Conservation (phyloP, 1,140 invertebrate genomes). For the Platyura marginata region DNA sequence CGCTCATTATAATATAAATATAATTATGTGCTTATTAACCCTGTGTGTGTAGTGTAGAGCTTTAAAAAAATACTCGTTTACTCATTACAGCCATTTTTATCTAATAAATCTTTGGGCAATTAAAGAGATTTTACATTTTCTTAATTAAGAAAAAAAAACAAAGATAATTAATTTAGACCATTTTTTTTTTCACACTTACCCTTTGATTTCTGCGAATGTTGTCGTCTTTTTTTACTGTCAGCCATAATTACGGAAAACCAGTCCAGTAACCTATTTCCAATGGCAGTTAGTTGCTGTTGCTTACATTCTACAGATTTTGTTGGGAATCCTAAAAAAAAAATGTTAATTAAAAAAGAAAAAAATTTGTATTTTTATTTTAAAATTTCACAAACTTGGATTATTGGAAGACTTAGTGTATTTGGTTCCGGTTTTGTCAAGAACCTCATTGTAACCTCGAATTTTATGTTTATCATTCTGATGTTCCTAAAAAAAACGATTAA, state of each 20-base stretch:
- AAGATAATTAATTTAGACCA: too few species aligned
- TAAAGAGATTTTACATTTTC: too few species aligned
- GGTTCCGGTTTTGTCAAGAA: slow-evolving; percentile 31
- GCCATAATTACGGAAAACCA: slow-evolving; percentile 88
- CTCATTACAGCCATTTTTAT: too few species aligned
- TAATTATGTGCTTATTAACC: too few species aligned
- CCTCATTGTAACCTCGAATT: slow-evolving; percentile 45
- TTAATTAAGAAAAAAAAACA: too few species aligned
- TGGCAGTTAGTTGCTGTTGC: slow-evolving; percentile 53
- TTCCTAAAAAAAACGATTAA: too few species aligned
- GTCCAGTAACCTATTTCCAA: slow-evolving; percentile 78
- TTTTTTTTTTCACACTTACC: too few species aligned
- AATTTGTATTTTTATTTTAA: slow-evolving; percentile 6
- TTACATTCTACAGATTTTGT: slow-evolving; percentile 33
- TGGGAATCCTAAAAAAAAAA: slow-evolving; percentile 11
- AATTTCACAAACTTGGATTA: slow-evolving; percentile 3
- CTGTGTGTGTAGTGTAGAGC: too few species aligned
- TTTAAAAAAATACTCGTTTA: too few species aligned
- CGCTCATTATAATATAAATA: too few species aligned
- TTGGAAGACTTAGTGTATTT: slow-evolving; percentile 11
- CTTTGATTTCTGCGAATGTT: slow-evolving; percentile 16
- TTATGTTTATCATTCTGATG: slow-evolving; percentile 53
- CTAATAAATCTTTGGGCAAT: too few species aligned
- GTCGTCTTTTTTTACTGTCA: slow-evolving; percentile 31
- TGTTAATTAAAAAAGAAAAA: not conserved